Base-by-base conservation (phyloP, 2,888 invertebrate genomes). In the Poecilobothrus nobilitatus region DNA sequence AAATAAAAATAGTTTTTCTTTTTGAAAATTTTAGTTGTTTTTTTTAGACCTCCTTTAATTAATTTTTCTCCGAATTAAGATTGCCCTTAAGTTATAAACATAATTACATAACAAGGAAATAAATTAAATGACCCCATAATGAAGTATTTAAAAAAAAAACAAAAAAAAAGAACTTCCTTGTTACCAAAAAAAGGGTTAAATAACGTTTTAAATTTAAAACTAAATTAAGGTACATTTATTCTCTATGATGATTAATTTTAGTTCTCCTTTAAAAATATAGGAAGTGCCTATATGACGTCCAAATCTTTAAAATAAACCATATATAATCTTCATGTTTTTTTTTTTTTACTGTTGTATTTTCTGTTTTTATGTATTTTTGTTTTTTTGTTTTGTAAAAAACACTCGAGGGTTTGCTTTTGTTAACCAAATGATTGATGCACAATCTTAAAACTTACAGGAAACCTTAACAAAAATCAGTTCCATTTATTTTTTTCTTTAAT, bases 21-120 rank as follows among this genome's bases (percentile, higher is more conserved):
- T 27, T 27, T 27, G 27, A n/a, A n/a, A n/a, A n/a, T 27, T 27
- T 27, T 27, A 27, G 5, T 27, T 27, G 27, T 5, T n/a, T 27
- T 27, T 8, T 53, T 12, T 15, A 53, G 15, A 12, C 53, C 53
- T 53, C 53, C 53, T 12, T 53, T 18, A 53, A 27, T 53, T 53
- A 2, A 53, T n/a, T 53, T 53, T 53, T 12, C 15, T 41, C 53
- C 53, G 15, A 53, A 53, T 53, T 53, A 18, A 53, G 53, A 53
- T 53, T 53, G 53, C 53, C 18, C 15, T 18, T 27, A 53, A 53
- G 53, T 37, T 37, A 37, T 12, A 10, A 37, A 37, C 18, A 53
- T 53, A 37, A 37, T 53, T n/a, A 53, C 53, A 53, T 53, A 53
- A 53, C 53, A 53, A 53, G 53, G 53, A 53, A 53, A 53, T 53